Base-by-base conservation (phyloP, 2,888 invertebrate genomes). In the Mythimna ferrago region DNA sequence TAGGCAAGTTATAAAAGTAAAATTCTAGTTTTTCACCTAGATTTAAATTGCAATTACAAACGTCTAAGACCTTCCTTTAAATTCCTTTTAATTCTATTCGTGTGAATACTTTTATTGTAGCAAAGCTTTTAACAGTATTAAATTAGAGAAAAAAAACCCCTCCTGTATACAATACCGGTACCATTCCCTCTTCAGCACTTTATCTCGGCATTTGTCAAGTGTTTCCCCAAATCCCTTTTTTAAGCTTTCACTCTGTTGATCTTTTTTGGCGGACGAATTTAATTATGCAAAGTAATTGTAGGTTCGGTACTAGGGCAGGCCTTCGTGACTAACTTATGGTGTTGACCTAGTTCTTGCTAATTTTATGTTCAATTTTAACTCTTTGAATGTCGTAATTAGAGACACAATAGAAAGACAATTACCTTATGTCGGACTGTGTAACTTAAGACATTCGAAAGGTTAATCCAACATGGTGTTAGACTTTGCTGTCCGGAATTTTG, bases 211-310 rank as follows among this genome's bases (percentile, higher is more conserved):
- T 77, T 80, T 66, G 32, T 77, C 74, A 80, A 80, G 56, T 38
- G 65, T 62, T 70, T 66, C 44, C 26, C 48, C 32, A 66, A 77
- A 80, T 73, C 65, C 65, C 62, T 77, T 76, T 77, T 76, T 66
- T 62, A 77, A 74, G 75, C 75, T 74, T 80, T 11, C 26, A 26
- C 44, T 74, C 2, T 74, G 73, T 57, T 66, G 56, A 66, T 76
- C 51, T 76, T 77, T 73, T 76, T 74, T 77, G 26, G 61, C 81
- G 65, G 66, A 66, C 62, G 56, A 80, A 80, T 76, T 80, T 76
- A 80, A 80, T 77, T 77, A 62, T 75, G 32, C 66, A 26, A 65
- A 77, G 81, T 75, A 75, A 66, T 63, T 53, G 71, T 60, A 54
- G 54, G 56, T 35, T 66, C 19, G 41, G 53, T 54, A 21, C 66